Evolutionary conservation across 1,140 invertebrate species (phyloP).

Genomic region (Rhagoletis zephyria): DNA sequence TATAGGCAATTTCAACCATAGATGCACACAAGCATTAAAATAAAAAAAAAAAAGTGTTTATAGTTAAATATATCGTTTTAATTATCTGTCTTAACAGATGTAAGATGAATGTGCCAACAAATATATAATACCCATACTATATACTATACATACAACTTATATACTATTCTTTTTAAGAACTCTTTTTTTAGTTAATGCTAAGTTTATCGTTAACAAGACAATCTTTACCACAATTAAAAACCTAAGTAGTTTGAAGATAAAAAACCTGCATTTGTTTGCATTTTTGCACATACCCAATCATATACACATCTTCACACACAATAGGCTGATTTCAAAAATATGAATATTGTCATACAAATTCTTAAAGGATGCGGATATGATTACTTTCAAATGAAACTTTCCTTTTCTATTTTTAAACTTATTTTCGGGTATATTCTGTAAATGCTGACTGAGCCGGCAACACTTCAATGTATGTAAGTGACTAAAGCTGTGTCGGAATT

Average conservation of each 20-base stretch:
- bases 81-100: slow-evolving; percentile 12
- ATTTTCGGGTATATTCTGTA: too few species aligned
- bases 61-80: slow-evolving; percentile 40
- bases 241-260: not conserved
- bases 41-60: not conserved
- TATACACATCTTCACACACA: too few species aligned
- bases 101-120: slow-evolving; percentile 5
- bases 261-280: not conserved
- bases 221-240: slow-evolving; percentile 17
- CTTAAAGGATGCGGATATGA: too few species aligned
- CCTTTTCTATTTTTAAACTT: too few species aligned
- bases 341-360: too few species aligned
- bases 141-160: not conserved
- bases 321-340: too few species aligned
- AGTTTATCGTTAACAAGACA: slow-evolving; percentile 32
- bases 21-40: not conserved
- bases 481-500: too few species aligned
- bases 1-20: not conserved
- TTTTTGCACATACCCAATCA: too few species aligned
- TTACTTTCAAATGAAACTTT: too few species aligned
- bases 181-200: not conserved
- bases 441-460: too few species aligned
- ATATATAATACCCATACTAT: not conserved
- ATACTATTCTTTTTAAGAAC: not conserved
- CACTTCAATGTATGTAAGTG: too few species aligned